phyloP scores from a whole-genome alignment of 2,797 vertebrate species.

The Pseudomugil tenellus region DNA sequence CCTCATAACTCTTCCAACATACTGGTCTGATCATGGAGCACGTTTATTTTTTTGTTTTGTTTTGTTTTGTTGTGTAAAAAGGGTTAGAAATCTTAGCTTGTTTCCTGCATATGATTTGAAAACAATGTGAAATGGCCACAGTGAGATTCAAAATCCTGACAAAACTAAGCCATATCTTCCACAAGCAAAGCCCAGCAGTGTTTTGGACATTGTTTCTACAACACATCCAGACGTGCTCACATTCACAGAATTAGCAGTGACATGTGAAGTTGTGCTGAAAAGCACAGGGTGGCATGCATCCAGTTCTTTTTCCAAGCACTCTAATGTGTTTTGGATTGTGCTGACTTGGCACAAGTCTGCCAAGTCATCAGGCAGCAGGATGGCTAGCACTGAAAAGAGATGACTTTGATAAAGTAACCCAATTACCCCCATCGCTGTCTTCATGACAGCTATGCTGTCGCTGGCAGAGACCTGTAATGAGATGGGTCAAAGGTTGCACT shows the following conservation, averaged over 20 bases:
- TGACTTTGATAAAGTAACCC: constrained; percentile 71
- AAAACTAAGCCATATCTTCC: constrained; percentile 5
- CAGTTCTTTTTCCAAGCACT: constrained; percentile 37
- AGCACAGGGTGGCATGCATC: constrained; percentile 39
- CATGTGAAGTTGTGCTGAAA: constrained; percentile 53
- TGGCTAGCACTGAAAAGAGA: constrained; percentile 49
- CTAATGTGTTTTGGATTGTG: constrained; percentile 52
- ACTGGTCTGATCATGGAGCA: background rate
- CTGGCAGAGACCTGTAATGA: constrained; percentile 48
- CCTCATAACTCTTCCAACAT: constrained; percentile 32
- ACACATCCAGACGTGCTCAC: constrained; percentile 24
- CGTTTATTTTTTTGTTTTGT: background rate
- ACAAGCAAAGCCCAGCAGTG: constrained; percentile 30
- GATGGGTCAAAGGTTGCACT: constrained; percentile 51
- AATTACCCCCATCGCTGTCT: constrained; percentile 56
- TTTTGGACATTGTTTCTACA: constrained; percentile 27
- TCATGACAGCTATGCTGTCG: constrained; percentile 45
- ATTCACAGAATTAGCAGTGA: constrained; percentile 42
- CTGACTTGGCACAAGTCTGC: constrained; percentile 60
- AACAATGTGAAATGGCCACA: background rate
- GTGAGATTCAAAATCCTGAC: background rate
- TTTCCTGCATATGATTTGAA: constrained; percentile 4
- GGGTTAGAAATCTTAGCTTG: constrained; percentile 3
- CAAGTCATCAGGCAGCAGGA: constrained; percentile 56
- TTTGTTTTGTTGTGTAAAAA: constrained; percentile 1